phyloP scores from a whole-genome alignment of 2,797 vertebrate species.

The Syncerus caffer region DNA sequence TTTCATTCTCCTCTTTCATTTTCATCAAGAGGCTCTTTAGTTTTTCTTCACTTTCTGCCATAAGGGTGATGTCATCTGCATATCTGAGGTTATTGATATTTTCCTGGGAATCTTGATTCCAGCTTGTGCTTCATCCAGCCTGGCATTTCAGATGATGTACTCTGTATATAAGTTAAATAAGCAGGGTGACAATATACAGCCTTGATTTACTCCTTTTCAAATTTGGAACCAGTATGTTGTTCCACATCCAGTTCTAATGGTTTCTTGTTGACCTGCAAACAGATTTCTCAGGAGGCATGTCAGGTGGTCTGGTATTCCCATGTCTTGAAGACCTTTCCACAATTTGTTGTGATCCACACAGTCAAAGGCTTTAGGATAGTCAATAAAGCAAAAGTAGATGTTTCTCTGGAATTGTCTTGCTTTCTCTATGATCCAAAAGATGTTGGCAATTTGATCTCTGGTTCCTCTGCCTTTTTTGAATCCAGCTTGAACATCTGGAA shows the following conservation, averaged over 20 bases:
- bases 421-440: background rate
- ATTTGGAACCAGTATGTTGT: background rate
- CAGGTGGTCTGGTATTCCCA: background rate
- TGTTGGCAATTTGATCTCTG: background rate
- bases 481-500: background rate
- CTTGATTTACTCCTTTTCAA: background rate
- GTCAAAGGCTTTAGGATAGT: background rate
- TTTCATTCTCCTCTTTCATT: background rate
- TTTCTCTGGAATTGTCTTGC: background rate
- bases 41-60: background rate
- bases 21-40: background rate
- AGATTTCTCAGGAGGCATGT: background rate
- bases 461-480: background rate
- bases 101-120: background rate
- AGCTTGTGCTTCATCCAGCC: background rate
- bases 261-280: background rate
- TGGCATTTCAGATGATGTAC: background rate
- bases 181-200: background rate
- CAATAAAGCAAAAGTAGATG: background rate
- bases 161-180: background rate
- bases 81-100: background rate
- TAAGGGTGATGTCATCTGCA: accelerated
- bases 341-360: background rate
- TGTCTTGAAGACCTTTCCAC: background rate
- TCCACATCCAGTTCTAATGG: background rate